Evolutionary conservation across 2,113 vertebrate species (phyloP).

Genomic region (Corythoichthys haematopterus): DNA sequence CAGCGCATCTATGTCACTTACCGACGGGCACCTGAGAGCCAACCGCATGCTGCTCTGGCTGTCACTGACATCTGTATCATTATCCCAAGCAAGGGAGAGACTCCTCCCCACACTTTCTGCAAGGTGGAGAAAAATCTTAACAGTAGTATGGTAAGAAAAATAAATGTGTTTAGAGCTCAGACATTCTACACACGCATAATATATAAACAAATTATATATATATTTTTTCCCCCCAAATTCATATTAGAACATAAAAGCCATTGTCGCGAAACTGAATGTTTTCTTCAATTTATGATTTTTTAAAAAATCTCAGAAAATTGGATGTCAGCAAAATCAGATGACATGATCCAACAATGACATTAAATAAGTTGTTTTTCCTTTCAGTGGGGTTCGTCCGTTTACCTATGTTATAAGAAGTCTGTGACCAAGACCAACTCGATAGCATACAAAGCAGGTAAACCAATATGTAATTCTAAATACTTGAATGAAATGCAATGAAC

Average conservation of each 20-base stretch:
- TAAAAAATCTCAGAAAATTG: neutral
- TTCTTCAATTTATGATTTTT: neutral
- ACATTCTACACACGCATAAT: too few relatives aligned
- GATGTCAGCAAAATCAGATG: neutral
- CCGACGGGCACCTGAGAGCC: slow-evolving; percentile 84
- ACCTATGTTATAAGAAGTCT: slow-evolving; percentile 97
- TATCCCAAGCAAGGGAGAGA: slow-evolving; percentile 91
- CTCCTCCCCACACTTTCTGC: slow-evolving; percentile 93
- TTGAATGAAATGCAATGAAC: too few relatives aligned
- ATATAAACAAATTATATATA: too few relatives aligned
- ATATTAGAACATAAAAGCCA: neutral
- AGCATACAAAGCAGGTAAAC: slow-evolving; percentile 94
- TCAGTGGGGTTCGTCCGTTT: slow-evolving; percentile 96
- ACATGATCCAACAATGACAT: neutral
- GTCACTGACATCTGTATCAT: slow-evolving; percentile 97
- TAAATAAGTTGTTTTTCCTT: slow-evolving; percentile 2
- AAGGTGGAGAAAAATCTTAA: slow-evolving; percentile 96
- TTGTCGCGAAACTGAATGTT: neutral
- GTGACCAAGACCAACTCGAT: slow-evolving; percentile 96
- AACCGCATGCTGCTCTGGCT: slow-evolving; percentile 84
- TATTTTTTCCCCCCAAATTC: too few relatives aligned
- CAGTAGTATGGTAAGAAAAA: slow-evolving; percentile 87
- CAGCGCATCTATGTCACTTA: slow-evolving; percentile 91
- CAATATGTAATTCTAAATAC: too few relatives aligned
- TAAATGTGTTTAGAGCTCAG: neutral